These are phyloP conservation scores for Pachymerium ferrugineum DNA, from an alignment of 2,888 invertebrate species.

Conservation along the genomic window DNA sequence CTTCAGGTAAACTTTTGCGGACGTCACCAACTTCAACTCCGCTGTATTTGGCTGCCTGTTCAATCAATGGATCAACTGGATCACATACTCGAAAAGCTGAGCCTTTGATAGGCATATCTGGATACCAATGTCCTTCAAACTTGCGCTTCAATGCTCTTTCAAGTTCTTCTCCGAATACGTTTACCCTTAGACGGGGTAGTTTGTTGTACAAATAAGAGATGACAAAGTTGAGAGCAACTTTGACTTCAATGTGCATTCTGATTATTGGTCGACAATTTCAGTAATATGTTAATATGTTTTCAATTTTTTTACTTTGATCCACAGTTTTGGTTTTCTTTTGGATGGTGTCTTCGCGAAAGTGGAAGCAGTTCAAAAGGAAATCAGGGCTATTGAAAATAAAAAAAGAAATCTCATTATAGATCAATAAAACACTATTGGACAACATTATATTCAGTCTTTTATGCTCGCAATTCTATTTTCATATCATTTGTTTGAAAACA, in stretches of 20 bases:
- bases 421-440: too few relatives aligned
- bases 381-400: not conserved
- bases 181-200: conserved; percentile 89
- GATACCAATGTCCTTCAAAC: conserved; percentile 97
- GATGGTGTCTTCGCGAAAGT: conserved; percentile 3
- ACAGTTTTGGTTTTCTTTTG: not conserved
- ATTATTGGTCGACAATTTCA: not conserved
- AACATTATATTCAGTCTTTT: too few relatives aligned
- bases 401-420: not conserved
- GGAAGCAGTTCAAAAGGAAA: conserved; percentile 10
- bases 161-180: conserved; percentile 94
- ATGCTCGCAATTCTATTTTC: too few relatives aligned
- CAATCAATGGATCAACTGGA: conserved; percentile 86
- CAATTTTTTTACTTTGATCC: not conserved
- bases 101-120: conserved; percentile 90
- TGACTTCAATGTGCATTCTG: conserved; percentile 94
- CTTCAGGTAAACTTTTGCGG: conserved; percentile 86
- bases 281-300: not conserved
- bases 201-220: conserved; percentile 98
- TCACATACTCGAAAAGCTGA: conserved; percentile 92
- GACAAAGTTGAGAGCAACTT: conserved; percentile 96
- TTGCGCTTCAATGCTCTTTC: conserved; percentile 92
- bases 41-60: conserved; percentile 82
- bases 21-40: conserved; percentile 91
- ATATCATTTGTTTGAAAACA: too few relatives aligned